Conservation (phyloP, 1,140 invertebrate species). For the Hyles euphorbiae region DNA sequence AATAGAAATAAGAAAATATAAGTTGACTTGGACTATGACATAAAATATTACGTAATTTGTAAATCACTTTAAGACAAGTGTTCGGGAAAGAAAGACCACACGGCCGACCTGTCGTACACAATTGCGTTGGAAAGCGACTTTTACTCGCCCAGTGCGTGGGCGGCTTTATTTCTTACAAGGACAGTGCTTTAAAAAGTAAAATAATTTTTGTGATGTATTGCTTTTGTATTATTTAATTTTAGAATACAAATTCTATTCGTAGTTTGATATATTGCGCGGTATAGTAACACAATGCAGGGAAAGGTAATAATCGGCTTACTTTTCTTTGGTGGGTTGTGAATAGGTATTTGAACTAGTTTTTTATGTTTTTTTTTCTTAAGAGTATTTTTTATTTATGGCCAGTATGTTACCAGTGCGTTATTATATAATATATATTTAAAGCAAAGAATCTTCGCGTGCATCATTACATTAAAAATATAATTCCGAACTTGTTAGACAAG, state of each 20-base stretch:
- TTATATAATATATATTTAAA: no score
- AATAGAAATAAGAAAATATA: no score
- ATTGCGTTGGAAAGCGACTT: conserved; percentile 61
- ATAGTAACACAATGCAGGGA: conserved; percentile 2
- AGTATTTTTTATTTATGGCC: no score
- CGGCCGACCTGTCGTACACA: conserved; percentile 53
- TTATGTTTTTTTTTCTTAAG: no score
- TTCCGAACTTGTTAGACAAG: no score
- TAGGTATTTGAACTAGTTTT: neutral
- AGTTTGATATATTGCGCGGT: conserved; percentile 13
- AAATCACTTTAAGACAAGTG: conserved; percentile 1
- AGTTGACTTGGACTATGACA: neutral
- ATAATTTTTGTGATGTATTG: conserved; percentile 47
- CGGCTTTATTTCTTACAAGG: conserved; percentile 45
- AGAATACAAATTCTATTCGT: conserved; percentile 11
- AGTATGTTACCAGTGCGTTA: no score
- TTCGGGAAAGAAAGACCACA: conserved; percentile 12
- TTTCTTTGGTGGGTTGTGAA: neutral
- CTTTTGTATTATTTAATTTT: conserved; percentile 23
- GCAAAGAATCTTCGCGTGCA: no score
- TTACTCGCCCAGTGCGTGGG: conserved; percentile 51
- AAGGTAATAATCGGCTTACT: neutral
- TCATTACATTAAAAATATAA: no score
- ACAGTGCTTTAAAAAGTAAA: conserved; percentile 28
- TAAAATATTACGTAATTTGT: conserved; percentile 6